These are phyloP conservation scores for Corticium candelabrum DNA, from an alignment of 37 sponge, comb jelly and placozoan genomes.

Conservation along the genomic window DNA sequence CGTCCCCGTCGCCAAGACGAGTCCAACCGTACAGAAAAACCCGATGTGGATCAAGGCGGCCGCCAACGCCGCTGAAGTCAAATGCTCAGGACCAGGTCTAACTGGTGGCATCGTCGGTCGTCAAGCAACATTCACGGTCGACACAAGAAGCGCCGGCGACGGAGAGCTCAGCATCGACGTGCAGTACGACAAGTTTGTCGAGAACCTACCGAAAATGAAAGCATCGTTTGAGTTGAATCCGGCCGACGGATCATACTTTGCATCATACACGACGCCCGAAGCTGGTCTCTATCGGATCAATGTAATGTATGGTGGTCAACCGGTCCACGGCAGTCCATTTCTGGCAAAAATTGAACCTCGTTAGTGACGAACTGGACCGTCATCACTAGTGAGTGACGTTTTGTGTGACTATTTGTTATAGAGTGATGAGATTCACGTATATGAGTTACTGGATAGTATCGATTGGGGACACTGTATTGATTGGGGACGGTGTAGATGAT, in stretches of 20 bases:
- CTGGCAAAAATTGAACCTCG: background rate
- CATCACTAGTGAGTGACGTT: too few relatives aligned
- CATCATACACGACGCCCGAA: background rate
- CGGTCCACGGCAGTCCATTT: background rate
- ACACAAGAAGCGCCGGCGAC: background rate
- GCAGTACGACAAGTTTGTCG: background rate
- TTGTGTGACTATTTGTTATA: too few relatives aligned
- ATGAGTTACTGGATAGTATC: background rate
- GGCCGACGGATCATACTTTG: background rate
- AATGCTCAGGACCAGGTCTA: background rate
- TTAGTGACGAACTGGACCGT: too few relatives aligned
- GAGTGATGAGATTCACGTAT: background rate
- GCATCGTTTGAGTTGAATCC: background rate
- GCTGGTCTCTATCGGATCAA: background rate
- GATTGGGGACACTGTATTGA: background rate
- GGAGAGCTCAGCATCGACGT: background rate
- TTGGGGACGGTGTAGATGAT: background rate
- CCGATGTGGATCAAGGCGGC: background rate
- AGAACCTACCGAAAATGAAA: background rate
- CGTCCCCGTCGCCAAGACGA: background rate
- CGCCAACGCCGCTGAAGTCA: background rate
- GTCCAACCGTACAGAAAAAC: background rate
- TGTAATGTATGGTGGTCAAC: background rate
- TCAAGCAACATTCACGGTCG: background rate
- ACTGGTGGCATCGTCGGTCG: background rate